Conservation (phyloP, 2,888 invertebrate genomes). For the Caenorhabditis japonica region DNA sequence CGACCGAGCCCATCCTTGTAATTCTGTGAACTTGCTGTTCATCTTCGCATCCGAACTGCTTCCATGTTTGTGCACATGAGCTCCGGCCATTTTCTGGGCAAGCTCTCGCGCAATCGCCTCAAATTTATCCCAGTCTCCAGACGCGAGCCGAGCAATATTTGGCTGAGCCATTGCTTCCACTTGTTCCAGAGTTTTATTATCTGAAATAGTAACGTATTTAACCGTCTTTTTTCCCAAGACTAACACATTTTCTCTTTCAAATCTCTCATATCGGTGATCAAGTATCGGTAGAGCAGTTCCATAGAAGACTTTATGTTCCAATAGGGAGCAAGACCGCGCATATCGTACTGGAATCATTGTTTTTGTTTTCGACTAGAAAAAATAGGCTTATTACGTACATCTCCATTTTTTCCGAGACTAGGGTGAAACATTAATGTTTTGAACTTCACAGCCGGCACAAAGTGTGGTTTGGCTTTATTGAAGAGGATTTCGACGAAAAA, state of each 20-base stretch:
- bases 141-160: slow-evolving; percentile 7
- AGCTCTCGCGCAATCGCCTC: slow-evolving; percentile 84
- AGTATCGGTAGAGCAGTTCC: neutral
- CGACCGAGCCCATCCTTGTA: neutral
- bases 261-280: slow-evolving; percentile 81
- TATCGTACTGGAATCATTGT: slow-evolving; percentile 7
- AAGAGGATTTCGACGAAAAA: slow-evolving; percentile 98
- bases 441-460: slow-evolving; percentile 94
- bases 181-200: neutral
- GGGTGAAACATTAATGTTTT: slow-evolving; percentile 98
- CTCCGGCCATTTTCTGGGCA: slow-evolving; percentile 16
- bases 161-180: slow-evolving; percentile 20
- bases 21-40: neutral
- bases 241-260: slow-evolving; percentile 9
- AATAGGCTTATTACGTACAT: slow-evolving; percentile 9
- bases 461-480: slow-evolving; percentile 96
- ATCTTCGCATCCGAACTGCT: neutral
- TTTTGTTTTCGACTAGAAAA: neutral
- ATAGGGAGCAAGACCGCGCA: neutral
- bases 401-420: slow-evolving; percentile 97
- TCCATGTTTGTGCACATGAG: neutral
- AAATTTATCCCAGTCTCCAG: slow-evolving; percentile 84
- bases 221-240: neutral
- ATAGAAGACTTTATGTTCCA: neutral
- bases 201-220: neutral